Conservation (phyloP, 2,797 vertebrate genomes). For the Eleutherodactylus coqui region DNA sequence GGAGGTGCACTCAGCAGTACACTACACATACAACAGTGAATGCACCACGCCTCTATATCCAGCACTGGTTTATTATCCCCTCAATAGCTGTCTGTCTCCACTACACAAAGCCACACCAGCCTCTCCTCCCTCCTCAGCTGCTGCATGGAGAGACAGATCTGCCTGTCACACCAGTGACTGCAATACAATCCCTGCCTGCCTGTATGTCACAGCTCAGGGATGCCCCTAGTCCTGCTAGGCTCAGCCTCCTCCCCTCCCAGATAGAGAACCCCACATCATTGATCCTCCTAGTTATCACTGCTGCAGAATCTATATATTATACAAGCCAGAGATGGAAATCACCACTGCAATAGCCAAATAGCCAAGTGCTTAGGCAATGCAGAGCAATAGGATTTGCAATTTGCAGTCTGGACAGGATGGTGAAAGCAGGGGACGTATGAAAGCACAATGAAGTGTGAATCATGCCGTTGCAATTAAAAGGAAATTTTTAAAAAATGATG, state of each 20-base stretch:
- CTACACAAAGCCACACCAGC: slow-evolving; percentile 56
- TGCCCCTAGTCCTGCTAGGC: slow-evolving; percentile 6
- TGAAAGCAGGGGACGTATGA: background rate
- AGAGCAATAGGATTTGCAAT: background rate
- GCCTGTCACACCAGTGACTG: slow-evolving; percentile 61
- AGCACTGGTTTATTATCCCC: slow-evolving; percentile 28
- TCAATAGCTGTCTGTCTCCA: slow-evolving; percentile 34
- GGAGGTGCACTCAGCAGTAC: background rate
- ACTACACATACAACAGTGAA: slow-evolving; percentile 13
- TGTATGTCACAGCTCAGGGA: slow-evolving; percentile 37
- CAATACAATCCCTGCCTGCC: slow-evolving; percentile 24
- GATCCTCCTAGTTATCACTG: slow-evolving; percentile 33
- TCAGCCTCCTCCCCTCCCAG: slow-evolving; percentile 36
- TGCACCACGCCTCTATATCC: slow-evolving; percentile 35
- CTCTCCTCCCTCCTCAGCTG: slow-evolving; percentile 65
- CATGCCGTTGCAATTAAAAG: no score
- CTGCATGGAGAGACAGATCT: slow-evolving; percentile 66
- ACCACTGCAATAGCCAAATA: slow-evolving; percentile 29
- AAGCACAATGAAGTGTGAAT: background rate
- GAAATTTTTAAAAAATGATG: no score
- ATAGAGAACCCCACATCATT: slow-evolving; percentile 35
- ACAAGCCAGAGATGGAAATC: background rate
- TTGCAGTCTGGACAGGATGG: background rate
- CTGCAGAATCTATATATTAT: slow-evolving; percentile 28
- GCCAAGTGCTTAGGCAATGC: background rate